phyloP scores from a whole-genome alignment of 53 echinoderm and acorn worm genomes.

The Paelopatides confundens region DNA sequence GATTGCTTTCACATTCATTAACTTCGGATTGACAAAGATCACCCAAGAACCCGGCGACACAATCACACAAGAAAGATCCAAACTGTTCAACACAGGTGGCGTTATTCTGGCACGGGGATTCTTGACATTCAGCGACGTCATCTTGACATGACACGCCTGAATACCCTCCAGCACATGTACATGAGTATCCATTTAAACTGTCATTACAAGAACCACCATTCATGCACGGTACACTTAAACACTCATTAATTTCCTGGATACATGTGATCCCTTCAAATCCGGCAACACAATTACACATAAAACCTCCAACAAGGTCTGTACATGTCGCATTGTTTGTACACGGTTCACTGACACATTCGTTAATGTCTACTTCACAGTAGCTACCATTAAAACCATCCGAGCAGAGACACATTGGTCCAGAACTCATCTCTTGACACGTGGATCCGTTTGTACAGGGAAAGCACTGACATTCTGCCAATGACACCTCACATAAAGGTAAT shows the following conservation, averaged over 20 bases:
- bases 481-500: background rate
- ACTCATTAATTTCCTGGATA: constrained; percentile 44
- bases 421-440: background rate
- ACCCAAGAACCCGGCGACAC: constrained; percentile 49
- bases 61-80: constrained; percentile 57
- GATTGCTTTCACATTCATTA: background rate
- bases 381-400: background rate
- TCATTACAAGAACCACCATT: constrained; percentile 22
- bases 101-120: background rate
- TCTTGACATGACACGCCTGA: background rate
- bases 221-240: background rate
- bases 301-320: constrained; percentile 49
- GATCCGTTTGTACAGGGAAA: constrained; percentile 27
- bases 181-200: background rate
- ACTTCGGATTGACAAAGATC: constrained; percentile 50
- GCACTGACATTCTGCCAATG: constrained; percentile 59
- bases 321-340: constrained; percentile 72
- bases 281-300: constrained; percentile 56
- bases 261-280: constrained; percentile 28
- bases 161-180: background rate
- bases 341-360: constrained; percentile 54
- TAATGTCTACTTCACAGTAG: constrained; percentile 1
- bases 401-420: background rate
- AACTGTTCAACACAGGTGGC: constrained; percentile 33
- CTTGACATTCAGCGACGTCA: constrained; percentile 25